Conservation (phyloP, 2,113 vertebrate species). For the Petromus typicus region DNA sequence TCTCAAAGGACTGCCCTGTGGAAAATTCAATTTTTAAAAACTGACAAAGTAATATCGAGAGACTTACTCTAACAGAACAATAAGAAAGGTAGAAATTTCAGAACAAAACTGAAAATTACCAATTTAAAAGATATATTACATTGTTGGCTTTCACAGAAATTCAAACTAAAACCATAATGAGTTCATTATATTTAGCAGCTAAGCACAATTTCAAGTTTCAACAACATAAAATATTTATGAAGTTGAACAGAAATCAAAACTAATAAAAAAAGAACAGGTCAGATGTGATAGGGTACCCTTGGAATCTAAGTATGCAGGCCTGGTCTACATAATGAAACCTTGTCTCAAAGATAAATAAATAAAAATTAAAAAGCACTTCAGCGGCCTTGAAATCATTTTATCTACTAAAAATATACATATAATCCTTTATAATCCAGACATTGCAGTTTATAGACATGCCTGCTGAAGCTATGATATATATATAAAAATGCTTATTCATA, state of each 20-base stretch:
- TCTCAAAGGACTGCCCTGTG: neutral
- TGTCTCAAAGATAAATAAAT: neutral
- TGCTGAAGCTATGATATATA: neutral
- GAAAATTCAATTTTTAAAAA: neutral
- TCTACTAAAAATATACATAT: neutral
- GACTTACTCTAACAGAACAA: neutral
- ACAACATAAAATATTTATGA: neutral
- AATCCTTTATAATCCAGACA: neutral
- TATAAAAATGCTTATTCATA: neutral
- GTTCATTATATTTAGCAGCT: neutral
- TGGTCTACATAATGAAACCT: neutral
- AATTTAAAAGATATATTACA: neutral
- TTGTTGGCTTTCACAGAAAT: neutral
- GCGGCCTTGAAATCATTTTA: too few species aligned
- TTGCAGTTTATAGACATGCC: neutral
- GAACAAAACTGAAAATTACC: neutral
- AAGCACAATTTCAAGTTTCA: neutral
- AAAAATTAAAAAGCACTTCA: too few species aligned
- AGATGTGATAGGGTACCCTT: neutral
- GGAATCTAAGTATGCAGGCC: neutral
- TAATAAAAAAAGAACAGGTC: neutral
- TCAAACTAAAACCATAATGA: neutral
- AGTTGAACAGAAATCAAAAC: neutral
- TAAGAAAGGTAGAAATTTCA: neutral
- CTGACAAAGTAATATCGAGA: neutral